These are phyloP conservation scores for Kradibia gibbosae DNA, from an alignment of 1,140 invertebrate genomes.

Conservation along the genomic window DNA sequence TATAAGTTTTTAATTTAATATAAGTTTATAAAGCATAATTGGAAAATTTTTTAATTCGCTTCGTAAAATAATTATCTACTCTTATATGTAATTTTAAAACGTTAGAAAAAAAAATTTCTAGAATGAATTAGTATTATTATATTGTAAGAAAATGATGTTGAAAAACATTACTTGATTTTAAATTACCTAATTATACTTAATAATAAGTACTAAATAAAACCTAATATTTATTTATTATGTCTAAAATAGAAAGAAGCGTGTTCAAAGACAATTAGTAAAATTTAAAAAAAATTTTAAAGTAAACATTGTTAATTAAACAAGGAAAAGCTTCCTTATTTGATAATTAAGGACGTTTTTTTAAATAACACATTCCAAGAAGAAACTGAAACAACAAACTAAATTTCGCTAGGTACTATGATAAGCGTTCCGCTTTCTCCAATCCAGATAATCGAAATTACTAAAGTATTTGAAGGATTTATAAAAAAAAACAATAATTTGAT, in stretches of 20 bases:
- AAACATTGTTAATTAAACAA: conserved; percentile 4
- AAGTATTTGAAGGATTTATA: neutral
- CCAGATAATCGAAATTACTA: neutral
- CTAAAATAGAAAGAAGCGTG: neutral
- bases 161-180: neutral
- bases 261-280: neutral
- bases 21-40: too few relatives aligned
- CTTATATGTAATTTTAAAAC: too few relatives aligned
- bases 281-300: neutral
- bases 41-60: too few relatives aligned
- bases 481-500: neutral
- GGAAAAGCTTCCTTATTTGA: neutral
- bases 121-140: neutral
- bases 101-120: neutral
- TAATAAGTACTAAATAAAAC: neutral
- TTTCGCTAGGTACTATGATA: conserved; percentile 1
- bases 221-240: neutral
- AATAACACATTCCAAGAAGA: neutral
- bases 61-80: too few relatives aligned
- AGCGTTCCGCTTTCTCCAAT: neutral
- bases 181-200: neutral
- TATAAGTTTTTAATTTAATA: too few relatives aligned
- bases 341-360: neutral
- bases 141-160: neutral
- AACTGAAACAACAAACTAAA: neutral